Evolutionary conservation across 2,888 invertebrate species (phyloP).

Genomic region (Achlya flavicornis): DNA sequence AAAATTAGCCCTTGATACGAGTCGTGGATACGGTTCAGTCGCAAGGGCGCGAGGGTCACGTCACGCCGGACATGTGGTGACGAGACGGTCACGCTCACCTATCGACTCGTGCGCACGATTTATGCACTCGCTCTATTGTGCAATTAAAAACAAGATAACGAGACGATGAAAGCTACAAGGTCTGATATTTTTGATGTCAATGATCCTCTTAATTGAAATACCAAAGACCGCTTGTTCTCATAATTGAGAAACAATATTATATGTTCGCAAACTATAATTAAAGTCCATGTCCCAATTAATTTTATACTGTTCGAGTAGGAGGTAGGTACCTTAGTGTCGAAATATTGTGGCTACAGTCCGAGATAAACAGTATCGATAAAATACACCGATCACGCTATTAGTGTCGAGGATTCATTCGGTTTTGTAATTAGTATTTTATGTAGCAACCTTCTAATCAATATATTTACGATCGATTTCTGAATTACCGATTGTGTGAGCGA

Average conservation of each 20-base stretch:
- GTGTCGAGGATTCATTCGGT: conserved; percentile 31
- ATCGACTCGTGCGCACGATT: conserved; percentile 62
- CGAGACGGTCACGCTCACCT: conserved; percentile 60
- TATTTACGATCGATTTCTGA: conserved; percentile 38
- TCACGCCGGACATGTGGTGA: conserved; percentile 56
- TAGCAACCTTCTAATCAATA: conserved; percentile 39
- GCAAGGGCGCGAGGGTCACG: conserved; percentile 72
- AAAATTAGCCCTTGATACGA: conserved; percentile 32
- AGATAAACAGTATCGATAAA: conserved; percentile 69
- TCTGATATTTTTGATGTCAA: conserved; percentile 38
- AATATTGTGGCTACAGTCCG: conserved; percentile 55
- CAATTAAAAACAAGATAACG: conserved; percentile 48
- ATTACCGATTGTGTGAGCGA: conserved; percentile 36
- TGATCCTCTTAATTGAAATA: conserved; percentile 36
- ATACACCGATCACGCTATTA: conserved; percentile 51
- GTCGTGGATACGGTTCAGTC: conserved; percentile 28
- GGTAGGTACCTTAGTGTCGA: conserved; percentile 47
- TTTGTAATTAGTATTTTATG: conserved; percentile 30
- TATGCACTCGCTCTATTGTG: conserved; percentile 50
- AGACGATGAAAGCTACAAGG: conserved; percentile 49
- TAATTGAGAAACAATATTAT: conserved; percentile 38
- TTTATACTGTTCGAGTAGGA: conserved; percentile 45
- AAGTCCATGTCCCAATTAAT: conserved; percentile 68
- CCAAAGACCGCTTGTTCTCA: conserved; percentile 32
- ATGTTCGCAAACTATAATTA: conserved; percentile 55